phyloP scores from a whole-genome alignment of 2,888 invertebrate species.

The Cremastinae sp. region DNA sequence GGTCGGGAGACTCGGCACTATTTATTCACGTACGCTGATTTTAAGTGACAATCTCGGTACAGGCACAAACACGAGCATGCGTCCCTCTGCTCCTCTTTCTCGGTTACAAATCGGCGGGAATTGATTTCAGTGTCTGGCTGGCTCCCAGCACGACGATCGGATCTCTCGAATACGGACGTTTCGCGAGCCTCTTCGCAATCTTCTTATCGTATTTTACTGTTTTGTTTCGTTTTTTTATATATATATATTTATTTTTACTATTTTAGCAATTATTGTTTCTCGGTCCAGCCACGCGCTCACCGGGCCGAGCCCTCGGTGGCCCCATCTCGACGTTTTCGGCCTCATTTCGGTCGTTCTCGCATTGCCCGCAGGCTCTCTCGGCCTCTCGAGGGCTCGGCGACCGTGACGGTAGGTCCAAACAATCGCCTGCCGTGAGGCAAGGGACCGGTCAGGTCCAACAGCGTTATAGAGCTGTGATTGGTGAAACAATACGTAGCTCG shows the following conservation, averaged over 20 bases:
- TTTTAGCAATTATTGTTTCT: constrained; percentile 78
- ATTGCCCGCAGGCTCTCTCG: constrained; percentile 12
- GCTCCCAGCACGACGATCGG: constrained; percentile 54
- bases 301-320: constrained; percentile 66
- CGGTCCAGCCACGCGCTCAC: constrained; percentile 80
- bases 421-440: constrained; percentile 80
- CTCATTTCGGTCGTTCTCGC: constrained; percentile 2
- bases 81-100: not conserved
- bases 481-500: constrained; percentile 80
- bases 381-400: constrained; percentile 65
- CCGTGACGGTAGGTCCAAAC: constrained; percentile 80
- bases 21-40: constrained; percentile 23
- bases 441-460: constrained; percentile 80
- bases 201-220: constrained; percentile 3
- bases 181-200: constrained; percentile 53
- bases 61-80: constrained; percentile 16
- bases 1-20: constrained; percentile 49
- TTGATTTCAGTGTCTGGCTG: constrained; percentile 7
- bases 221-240: constrained; percentile 14
- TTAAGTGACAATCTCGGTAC: not conserved
- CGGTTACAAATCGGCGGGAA: too few relatives aligned
- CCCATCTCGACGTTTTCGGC: constrained; percentile 44
- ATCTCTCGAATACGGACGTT: constrained; percentile 59
- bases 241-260: constrained; percentile 42
- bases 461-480: constrained; percentile 80